Conservation (phyloP, 2,113 vertebrate genomes). For the Eulemur macaco region DNA sequence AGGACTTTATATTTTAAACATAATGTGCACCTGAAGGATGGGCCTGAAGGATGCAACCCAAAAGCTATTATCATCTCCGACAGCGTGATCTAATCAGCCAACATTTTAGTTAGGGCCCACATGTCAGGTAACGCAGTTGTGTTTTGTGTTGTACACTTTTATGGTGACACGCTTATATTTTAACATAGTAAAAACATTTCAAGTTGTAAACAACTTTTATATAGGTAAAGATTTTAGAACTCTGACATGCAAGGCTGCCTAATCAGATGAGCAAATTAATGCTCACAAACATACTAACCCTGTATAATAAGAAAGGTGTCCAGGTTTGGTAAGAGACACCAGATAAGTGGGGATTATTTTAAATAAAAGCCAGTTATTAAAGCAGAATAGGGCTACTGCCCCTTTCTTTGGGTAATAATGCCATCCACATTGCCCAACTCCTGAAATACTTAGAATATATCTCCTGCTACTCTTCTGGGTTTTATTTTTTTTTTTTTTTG, state of each 20-base stretch:
- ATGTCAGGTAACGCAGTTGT: not conserved
- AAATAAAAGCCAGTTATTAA: not conserved
- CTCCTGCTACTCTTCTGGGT: not conserved
- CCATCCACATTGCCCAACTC: not conserved
- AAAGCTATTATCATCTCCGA: not conserved
- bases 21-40: not conserved
- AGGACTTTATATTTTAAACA: not conserved
- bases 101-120: not conserved
- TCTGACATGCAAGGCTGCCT: not conserved
- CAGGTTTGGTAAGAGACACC: not conserved
- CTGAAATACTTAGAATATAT: not conserved
- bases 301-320: not conserved
- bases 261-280: not conserved
- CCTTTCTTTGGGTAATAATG: not conserved
- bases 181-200: not conserved
- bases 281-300: not conserved
- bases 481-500: not conserved
- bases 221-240: not conserved
- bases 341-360: not conserved
- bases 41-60: not conserved
- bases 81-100: not conserved
- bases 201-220: not conserved
- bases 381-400: not conserved
- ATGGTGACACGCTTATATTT: not conserved
- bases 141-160: not conserved